These are phyloP conservation scores for Panzeria rudis DNA, from an alignment of 2,888 invertebrate genomes.

Conservation along the genomic window DNA sequence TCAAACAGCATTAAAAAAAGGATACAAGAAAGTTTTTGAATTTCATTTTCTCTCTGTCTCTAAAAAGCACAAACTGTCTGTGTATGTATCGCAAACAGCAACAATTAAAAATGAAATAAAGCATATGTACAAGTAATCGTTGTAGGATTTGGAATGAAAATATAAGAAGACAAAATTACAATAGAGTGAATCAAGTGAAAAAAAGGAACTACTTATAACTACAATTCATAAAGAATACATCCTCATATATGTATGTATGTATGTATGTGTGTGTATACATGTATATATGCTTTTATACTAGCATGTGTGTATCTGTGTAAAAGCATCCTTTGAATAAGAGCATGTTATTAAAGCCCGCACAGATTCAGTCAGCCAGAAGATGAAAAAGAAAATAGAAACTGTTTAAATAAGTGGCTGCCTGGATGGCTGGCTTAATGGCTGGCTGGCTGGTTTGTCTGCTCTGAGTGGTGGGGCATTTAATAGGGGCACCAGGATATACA, in stretches of 20 bases:
- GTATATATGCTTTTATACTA: not conserved
- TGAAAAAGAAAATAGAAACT: conserved; percentile 16
- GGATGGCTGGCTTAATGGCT: conserved; percentile 30
- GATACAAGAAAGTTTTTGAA: conserved; percentile 9
- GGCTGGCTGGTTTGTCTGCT: conserved; percentile 32
- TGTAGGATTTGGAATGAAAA: conserved; percentile 18
- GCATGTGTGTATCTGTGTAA: not conserved
- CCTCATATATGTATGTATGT: not conserved
- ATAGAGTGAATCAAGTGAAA: conserved; percentile 42
- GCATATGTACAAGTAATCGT: not conserved
- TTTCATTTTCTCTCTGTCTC: not conserved
- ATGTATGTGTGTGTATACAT: not conserved
- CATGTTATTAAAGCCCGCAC: not conserved
- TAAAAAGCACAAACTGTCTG: not conserved
- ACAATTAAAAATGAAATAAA: conserved; percentile 23
- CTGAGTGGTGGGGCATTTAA: not conserved
- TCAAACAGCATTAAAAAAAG: conserved; percentile 36
- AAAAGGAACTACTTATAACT: conserved; percentile 26
- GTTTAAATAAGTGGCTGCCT: conserved; percentile 36
- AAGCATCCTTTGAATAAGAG: conserved; percentile 14
- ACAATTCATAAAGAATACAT: conserved; percentile 13
- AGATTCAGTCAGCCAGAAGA: conserved; percentile 45
- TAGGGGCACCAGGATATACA: conserved; percentile 38
- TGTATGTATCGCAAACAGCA: not conserved
- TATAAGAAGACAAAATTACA: conserved; percentile 2